Conservation (phyloP, 2,888 invertebrate genomes). For the Euclidia mi region DNA sequence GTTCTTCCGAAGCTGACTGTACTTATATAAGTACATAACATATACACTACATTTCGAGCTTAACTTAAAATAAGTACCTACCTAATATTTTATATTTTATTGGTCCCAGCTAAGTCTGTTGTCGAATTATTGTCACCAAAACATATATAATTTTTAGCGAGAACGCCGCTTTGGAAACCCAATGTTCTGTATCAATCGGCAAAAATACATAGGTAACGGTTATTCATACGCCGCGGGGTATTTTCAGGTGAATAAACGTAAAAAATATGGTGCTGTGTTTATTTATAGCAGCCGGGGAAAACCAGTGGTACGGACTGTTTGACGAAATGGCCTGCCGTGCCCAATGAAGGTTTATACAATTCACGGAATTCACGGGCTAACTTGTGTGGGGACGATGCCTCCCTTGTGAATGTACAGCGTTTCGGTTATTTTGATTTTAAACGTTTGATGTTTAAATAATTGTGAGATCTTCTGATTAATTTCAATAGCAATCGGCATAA, state of each 20-base stretch:
- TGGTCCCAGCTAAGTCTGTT: too few species aligned
- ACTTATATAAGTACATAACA: too few species aligned
- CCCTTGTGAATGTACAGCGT: background rate
- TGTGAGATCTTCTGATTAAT: too few species aligned
- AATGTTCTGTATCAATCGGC: slow-evolving; percentile 22
- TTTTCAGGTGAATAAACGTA: slow-evolving; percentile 25
- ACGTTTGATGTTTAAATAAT: too few species aligned
- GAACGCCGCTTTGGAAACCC: slow-evolving; percentile 13
- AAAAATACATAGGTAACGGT: slow-evolving; percentile 27
- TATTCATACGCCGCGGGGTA: slow-evolving; percentile 26
- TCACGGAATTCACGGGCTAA: slow-evolving; percentile 20
- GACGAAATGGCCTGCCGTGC: slow-evolving; percentile 7
- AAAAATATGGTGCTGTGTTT: slow-evolving; percentile 19
- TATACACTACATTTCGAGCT: too few species aligned
- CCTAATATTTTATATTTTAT: too few species aligned
- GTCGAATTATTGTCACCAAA: too few species aligned
- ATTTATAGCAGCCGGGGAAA: slow-evolving; percentile 19
- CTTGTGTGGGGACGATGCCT: slow-evolving; percentile 5
- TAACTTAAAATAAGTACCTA: too few species aligned
- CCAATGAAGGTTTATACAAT: slow-evolving; percentile 15
- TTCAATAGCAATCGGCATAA: too few species aligned
- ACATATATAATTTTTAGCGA: too few species aligned
- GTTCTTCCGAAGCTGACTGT: too few species aligned
- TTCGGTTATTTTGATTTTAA: background rate
- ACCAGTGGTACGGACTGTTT: slow-evolving; percentile 13